Base-by-base conservation (phyloP, 2,888 invertebrate genomes). In the Dilophus febrilis region DNA sequence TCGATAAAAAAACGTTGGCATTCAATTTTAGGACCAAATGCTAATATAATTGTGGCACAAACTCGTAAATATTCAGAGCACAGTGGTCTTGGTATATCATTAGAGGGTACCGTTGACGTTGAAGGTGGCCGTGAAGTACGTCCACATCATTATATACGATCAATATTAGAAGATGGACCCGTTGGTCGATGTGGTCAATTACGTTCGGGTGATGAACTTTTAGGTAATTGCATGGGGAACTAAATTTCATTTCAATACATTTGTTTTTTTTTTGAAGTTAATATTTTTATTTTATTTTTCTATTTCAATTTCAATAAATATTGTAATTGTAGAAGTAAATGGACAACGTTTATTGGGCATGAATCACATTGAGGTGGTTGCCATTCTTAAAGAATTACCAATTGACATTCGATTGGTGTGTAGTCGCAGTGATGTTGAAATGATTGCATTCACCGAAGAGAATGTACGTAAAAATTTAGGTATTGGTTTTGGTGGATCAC, bases 41-140 rank as follows among this genome's bases (percentile, higher is more conserved):
- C 74, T 40, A 78, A 82, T 55, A 81, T 86, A 52, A 76, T 71
- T 37, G 79, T 87, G 37, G 84, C 86, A 2, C 83, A 86, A 56
- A 63, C 87, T 46, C 76, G 77, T 48, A 88, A 88, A 64, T 84
- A 84, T 51, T 77, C 77, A 13, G 86, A 88, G 52, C 87, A 88
- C 33, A 91, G 91, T 35, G 97, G 97, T 3, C 71, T 98, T 40
- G 97, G 97, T 28, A 94, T 98, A 52, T 95, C 92, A 37, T 69
- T 97, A 45, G 95, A 97, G 61, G 97, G 98, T 38, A 98, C 98
- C 0, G 97, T 95, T 31, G 98, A 98, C 60, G 94, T 98, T 40
- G 83, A 86, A 55, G 97, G 97, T 0, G 97, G 97, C 0, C 76
- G 86, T 42, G 97, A 98, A 66, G 90, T 95, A 33, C 73, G 95